A percentile compares a stretch with the other conserved stretches of the same genome.
phyloP scores from a whole-genome alignment of 2,888 invertebrate genomes.

The Clanis bilineata region DNA sequence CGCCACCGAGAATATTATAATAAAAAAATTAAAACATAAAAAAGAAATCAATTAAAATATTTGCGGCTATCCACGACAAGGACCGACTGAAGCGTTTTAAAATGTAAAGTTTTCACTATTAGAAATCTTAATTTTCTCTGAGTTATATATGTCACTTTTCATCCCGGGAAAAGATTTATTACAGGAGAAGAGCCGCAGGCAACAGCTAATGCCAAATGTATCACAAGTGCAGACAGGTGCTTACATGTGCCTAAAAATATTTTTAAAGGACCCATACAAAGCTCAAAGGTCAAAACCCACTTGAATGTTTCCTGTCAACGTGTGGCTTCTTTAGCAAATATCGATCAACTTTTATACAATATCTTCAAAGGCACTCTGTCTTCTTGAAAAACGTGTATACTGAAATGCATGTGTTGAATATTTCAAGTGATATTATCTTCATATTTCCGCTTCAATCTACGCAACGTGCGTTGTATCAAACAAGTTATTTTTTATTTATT shows the following conservation, averaged over 20 bases:
- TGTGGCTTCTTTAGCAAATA: constrained; percentile 43
- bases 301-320: constrained; percentile 41
- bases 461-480: background rate
- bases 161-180: too few relatives aligned
- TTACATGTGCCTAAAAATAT: constrained; percentile 12
- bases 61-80: too few relatives aligned
- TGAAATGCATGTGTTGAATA: constrained; percentile 12
- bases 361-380: constrained; percentile 32
- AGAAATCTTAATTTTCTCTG: too few relatives aligned
- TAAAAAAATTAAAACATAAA: too few relatives aligned
- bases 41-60: too few relatives aligned
- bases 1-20: too few relatives aligned
- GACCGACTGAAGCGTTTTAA: too few relatives aligned
- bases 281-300: constrained; percentile 52
- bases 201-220: too few relatives aligned
- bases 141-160: too few relatives aligned
- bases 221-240: background rate
- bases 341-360: constrained; percentile 50
- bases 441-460: background rate
- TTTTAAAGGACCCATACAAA: constrained; percentile 19
- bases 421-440: background rate
- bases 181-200: too few relatives aligned
- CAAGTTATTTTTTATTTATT: background rate
- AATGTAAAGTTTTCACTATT: too few relatives aligned
- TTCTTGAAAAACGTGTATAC: constrained; percentile 12